Evolutionary conservation across 2,888 invertebrate species (phyloP).

Genomic region (Hermaeophaga mercurialis): DNA sequence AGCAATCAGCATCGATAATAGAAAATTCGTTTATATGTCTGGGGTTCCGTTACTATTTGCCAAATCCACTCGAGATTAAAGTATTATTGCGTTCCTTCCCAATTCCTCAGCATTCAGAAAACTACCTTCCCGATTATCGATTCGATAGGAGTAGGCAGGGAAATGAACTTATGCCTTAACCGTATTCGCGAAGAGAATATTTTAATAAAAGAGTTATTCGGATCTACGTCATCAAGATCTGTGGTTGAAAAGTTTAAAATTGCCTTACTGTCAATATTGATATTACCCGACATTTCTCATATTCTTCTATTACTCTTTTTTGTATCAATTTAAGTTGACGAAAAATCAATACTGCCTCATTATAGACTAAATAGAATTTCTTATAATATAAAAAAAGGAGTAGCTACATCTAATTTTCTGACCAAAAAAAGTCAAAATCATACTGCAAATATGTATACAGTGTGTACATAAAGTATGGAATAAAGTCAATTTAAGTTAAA

Average conservation of each 20-base stretch:
- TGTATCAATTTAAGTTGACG: too few species aligned
- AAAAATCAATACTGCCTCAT: too few species aligned
- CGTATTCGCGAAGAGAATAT: conserved; percentile 18
- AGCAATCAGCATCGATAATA: conserved; percentile 17
- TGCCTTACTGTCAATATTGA: too few species aligned
- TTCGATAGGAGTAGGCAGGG: conserved; percentile 14
- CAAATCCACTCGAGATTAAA: conserved; percentile 24
- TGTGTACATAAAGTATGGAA: too few species aligned
- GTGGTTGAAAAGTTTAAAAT: conserved; percentile 1
- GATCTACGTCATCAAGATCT: conserved; percentile 7
- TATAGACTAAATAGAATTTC: too few species aligned
- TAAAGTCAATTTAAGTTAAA: too few species aligned
- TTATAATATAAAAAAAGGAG: too few species aligned
- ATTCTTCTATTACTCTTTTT: too few species aligned
- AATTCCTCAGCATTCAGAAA: conserved; percentile 15
- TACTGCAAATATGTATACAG: too few species aligned
- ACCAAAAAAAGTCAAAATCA: too few species aligned
- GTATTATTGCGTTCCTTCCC: conserved; percentile 20
- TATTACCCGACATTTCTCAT: too few species aligned
- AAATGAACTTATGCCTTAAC: conserved; percentile 12
- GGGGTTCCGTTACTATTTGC: conserved; percentile 12
- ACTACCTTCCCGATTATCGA: conserved; percentile 20
- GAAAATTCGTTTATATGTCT: conserved; percentile 19
- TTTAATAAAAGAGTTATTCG: conserved; percentile 21
- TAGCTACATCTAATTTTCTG: too few species aligned